Conservation (phyloP, 2,888 invertebrate species). For the Thyatira batis region DNA sequence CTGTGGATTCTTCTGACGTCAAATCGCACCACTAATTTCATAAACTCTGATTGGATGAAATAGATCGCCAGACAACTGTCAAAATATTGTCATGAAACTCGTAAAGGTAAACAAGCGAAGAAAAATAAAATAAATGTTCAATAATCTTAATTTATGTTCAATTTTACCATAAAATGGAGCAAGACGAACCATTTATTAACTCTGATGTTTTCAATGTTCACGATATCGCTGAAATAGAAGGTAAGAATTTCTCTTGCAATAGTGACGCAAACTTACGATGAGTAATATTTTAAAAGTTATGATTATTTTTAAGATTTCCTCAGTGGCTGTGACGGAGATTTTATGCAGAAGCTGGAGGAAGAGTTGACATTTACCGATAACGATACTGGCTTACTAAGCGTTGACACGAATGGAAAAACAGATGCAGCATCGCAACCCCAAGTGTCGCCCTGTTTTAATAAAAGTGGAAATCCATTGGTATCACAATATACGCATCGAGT, state of each 20-base stretch:
- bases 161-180: conserved; percentile 50
- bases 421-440: conserved; percentile 55
- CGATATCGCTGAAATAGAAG: conserved; percentile 87
- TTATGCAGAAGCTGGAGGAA: conserved; percentile 80
- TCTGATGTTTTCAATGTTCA: conserved; percentile 85
- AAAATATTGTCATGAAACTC: conserved; percentile 52
- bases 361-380: conserved; percentile 65
- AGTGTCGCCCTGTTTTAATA: conserved; percentile 55
- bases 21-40: conserved; percentile 83
- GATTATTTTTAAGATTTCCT: conserved; percentile 78
- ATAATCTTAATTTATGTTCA: conserved; percentile 12
- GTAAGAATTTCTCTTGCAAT: conserved; percentile 58
- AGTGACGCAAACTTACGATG: conserved; percentile 11
- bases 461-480: conserved; percentile 65
- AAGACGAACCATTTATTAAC: conserved; percentile 65
- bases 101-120: conserved; percentile 61
- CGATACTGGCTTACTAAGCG: conserved; percentile 53
- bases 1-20: conserved; percentile 45
- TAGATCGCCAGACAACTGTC: conserved; percentile 61
- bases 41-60: conserved; percentile 80
- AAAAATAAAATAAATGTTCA: conserved; percentile 15
- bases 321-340: conserved; percentile 85
- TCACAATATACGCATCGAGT: conserved; percentile 62
- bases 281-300: conserved; percentile 15
- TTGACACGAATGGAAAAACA: conserved; percentile 55